phyloP scores from a whole-genome alignment of 2,888 invertebrate species.

The Elmis aenea region DNA sequence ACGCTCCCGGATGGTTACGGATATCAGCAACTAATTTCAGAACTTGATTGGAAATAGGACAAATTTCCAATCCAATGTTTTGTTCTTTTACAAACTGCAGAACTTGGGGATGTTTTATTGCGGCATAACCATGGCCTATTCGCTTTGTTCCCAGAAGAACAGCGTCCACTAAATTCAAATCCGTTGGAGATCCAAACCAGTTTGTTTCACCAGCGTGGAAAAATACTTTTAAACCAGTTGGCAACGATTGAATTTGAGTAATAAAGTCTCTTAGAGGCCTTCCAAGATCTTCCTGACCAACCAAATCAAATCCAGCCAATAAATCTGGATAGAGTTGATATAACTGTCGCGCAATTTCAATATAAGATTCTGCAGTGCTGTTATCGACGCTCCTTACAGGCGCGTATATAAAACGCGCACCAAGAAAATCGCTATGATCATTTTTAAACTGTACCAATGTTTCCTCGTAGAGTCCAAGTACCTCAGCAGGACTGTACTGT shows the following conservation, averaged over 20 bases:
- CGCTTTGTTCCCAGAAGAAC: slow-evolving; percentile 67
- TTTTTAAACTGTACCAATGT: slow-evolving; percentile 49
- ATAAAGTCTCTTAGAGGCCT: slow-evolving; percentile 59
- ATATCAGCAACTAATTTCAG: slow-evolving; percentile 65
- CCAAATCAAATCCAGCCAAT: slow-evolving; percentile 75
- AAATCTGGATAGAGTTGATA: slow-evolving; percentile 55
- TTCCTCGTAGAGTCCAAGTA: slow-evolving; percentile 48
- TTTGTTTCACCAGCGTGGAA: slow-evolving; percentile 64
- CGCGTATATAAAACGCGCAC: slow-evolving; percentile 57
- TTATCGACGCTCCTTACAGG: slow-evolving; percentile 49
- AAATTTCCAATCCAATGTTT: slow-evolving; percentile 68
- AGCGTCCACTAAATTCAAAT: slow-evolving; percentile 73
- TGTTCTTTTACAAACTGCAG: slow-evolving; percentile 53
- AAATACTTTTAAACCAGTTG: slow-evolving; percentile 34
- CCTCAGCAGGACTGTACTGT: slow-evolving; percentile 45
- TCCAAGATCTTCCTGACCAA: slow-evolving; percentile 73
- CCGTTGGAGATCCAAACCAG: slow-evolving; percentile 62
- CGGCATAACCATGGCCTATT: slow-evolving; percentile 72
- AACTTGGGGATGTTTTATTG: slow-evolving; percentile 66
- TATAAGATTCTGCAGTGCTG: slow-evolving; percentile 33
- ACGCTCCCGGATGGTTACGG: slow-evolving; percentile 68
- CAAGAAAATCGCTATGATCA: slow-evolving; percentile 55
- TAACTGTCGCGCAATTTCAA: slow-evolving; percentile 30
- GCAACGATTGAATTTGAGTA: slow-evolving; percentile 49
- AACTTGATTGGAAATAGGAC: slow-evolving; percentile 72